A percentile compares a stretch with the other conserved stretches of the same genome.
These are phyloP conservation scores for Micronycteris hirsuta DNA, from an alignment of 2,113 vertebrate species.

Conservation along the genomic window DNA sequence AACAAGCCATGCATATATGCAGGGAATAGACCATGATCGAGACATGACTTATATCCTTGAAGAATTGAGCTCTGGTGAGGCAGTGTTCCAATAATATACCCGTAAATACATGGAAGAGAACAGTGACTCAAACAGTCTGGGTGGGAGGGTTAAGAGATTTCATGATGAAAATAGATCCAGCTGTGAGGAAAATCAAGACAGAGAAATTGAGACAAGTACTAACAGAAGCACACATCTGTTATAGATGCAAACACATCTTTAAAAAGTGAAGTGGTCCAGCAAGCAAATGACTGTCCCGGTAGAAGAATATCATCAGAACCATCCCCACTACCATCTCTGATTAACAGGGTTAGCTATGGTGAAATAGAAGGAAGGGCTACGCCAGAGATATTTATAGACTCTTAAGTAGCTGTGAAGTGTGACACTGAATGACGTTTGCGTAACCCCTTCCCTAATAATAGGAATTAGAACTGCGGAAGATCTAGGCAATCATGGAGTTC, in stretches of 20 bases:
- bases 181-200: neutral
- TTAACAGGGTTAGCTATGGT: neutral
- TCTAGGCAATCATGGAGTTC: neutral
- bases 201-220: neutral
- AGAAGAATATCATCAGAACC: neutral
- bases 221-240: neutral
- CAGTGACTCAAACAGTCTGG: neutral
- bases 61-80: neutral
- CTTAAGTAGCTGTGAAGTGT: constrained; percentile 12
- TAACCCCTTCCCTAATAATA: constrained; percentile 34
- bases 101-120: neutral
- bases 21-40: neutral
- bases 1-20: neutral
- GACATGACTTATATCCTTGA: neutral
- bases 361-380: neutral
- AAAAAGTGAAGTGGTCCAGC: neutral
- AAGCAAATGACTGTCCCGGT: neutral
- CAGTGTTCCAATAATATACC: neutral
- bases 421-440: neutral
- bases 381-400: constrained; percentile 24
- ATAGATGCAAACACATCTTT: neutral
- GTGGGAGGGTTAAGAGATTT: neutral
- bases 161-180: neutral
- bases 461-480: neutral
- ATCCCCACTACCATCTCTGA: neutral